Base-by-base conservation (phyloP, 2,797 vertebrate genomes). In the Fundulus diaphanus region DNA sequence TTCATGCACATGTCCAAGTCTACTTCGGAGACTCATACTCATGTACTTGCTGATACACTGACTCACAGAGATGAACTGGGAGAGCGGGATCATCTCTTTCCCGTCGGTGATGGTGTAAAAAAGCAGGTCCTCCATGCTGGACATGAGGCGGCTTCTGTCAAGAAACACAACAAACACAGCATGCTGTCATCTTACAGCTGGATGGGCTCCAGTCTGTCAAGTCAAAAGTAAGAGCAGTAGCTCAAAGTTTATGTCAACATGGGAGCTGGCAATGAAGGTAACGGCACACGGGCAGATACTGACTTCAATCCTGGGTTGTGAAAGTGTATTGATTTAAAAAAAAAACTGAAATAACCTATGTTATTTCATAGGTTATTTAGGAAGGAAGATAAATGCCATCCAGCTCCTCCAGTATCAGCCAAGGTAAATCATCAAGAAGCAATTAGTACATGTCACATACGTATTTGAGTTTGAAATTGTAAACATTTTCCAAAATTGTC, bases 81-180 rank as follows among this genome's bases (percentile, higher is more conserved):
- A 92, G 77, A 97, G 85, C 46, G 96, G 94, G 79, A 97, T 96
- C 52, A 81, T 92, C 57, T 97, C 96, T 82, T 97, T 93, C 88
- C 96, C 97, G 74, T 97, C 96, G 1, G 96, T 96, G 87, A 98
- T 95, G 69, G 96, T 96, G 93, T 97, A 97, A 93, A 97, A 98
- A 77, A 98, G 95, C 68, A 97, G 88, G 72, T 97, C 96, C 71
- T 96, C 96, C 77, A 97, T 94, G n/a, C 92, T 94, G 70, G 94
- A 91, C 82, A 95, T 92, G 82, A 94, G 74, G 68, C 82, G 83
- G 27, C 85, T 92, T 78, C 93, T 95, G 83, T 46, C 33, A 81
- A 74, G 72, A 78, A 82, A 81, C 12, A 82, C 9, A 81, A 78
- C 16, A 87, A 15, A 84, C 37, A 78, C 20, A 57, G 8, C 3